Percentiles rank a stretch among this genome's conserved stretches.
phyloP scores from a whole-genome alignment of 92 coral and sea anemone species.

The Zoanthus solanderi region DNA sequence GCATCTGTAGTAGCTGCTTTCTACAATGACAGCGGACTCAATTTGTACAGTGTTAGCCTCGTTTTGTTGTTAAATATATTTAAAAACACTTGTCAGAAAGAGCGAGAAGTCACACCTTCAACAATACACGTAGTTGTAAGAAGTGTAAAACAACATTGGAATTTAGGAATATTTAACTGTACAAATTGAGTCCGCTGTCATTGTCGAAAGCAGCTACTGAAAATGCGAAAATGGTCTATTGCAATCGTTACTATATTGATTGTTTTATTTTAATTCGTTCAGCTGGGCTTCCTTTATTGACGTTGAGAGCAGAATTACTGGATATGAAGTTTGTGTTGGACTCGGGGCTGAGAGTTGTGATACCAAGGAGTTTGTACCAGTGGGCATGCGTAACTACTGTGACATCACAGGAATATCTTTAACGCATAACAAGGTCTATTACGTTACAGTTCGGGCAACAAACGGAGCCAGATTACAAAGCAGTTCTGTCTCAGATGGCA shows the following conservation, averaged over 20 bases:
- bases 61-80: too few relatives aligned
- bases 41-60: too few relatives aligned
- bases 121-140: too few relatives aligned
- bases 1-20: too few relatives aligned
- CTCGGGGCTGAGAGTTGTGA: constrained; percentile 68
- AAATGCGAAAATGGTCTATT: background rate
- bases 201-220: too few relatives aligned
- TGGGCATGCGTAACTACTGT: constrained; percentile 60
- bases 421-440: constrained; percentile 66
- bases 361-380: constrained; percentile 57
- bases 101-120: too few relatives aligned
- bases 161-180: too few relatives aligned
- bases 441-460: constrained; percentile 71
- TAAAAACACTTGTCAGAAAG: too few relatives aligned
- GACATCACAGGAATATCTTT: constrained; percentile 61
- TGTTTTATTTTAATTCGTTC: background rate
- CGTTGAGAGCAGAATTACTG: constrained; percentile 78
- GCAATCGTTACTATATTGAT: background rate
- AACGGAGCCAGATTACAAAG: constrained; percentile 79
- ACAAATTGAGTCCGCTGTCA: too few relatives aligned
- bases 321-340: constrained; percentile 76
- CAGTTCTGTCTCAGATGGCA: constrained; percentile 51
- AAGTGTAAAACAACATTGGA: too few relatives aligned
- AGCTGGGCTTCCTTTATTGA: constrained; percentile 87
- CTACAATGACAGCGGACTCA: too few relatives aligned